Evolutionary conservation across 1,140 invertebrate species (phyloP), one percentile per base, ranked within the genome.

Genomic region (Bombus consobrinus): DNA sequence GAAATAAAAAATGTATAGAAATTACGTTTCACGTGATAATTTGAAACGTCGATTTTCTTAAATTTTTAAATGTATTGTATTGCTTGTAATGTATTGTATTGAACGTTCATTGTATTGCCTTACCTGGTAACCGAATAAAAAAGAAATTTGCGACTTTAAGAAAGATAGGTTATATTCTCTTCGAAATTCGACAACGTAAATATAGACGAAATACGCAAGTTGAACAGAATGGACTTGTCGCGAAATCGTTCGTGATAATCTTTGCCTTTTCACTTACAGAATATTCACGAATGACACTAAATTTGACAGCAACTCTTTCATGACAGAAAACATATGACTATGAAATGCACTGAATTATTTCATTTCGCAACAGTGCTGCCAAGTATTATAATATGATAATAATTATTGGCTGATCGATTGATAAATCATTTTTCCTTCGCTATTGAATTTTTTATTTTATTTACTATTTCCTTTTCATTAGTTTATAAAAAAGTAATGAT

Each of bases 271-370:
- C 28, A 59, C 37, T 47, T 41, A 72, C 1, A 34, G 15, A 66
- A 74, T 72, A 57, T 85, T 69, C 64, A 59, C 74, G 32, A 89
- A 72, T 66, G 62, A 84, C 74, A 89, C 78, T 59, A 37, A 89
- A 77, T 83, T 77, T 87, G 89, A 90, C 89, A 88, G 89, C 69
- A 66, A n/a, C 53, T 10, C 69, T n/a, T 64, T 74, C 62, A 76
- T 66, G 47, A 81, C 59, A 74, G 47, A 86, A 89, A 90, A 89
- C 89, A 89, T 89, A 87, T 89, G 90, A 91, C 87, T 88, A 74
- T 69, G 76, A 87, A 85, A 82, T 81, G 25, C 74, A 74, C 71
- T 57, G 68, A 88, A 80, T 62, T 77, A 53, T 57, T 69, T 34
- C 25, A 43, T 71, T 85, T 68, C 39, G 73, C 37, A 53, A 39